phyloP scores from a whole-genome alignment of 2,888 invertebrate species.

The Leptarthrus brevirostris region DNA sequence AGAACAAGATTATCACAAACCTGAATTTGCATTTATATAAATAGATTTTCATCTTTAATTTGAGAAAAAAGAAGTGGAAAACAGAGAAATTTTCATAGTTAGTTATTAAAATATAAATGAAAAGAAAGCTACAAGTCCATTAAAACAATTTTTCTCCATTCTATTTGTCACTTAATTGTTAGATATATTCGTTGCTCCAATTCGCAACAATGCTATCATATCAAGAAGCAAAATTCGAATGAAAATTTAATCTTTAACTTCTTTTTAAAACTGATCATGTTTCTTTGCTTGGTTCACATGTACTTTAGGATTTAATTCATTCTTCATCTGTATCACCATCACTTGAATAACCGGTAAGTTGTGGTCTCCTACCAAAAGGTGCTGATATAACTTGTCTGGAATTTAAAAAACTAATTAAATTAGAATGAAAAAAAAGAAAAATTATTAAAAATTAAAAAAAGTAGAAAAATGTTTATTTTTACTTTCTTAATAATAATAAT shows the following conservation, averaged over 20 bases:
- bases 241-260: constrained; percentile 12
- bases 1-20: constrained; percentile 55
- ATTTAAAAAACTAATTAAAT: constrained; percentile 48
- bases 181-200: constrained; percentile 30
- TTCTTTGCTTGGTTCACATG: background rate
- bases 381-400: constrained; percentile 78
- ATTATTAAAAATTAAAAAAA: too few species aligned
- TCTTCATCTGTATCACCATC: constrained; percentile 93
- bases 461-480: too few species aligned
- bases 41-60: constrained; percentile 42
- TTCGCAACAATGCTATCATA: constrained; percentile 22
- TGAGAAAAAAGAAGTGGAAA: constrained; percentile 37
- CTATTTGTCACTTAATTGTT: constrained; percentile 20
- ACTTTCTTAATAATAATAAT: too few species aligned
- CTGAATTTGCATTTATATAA: constrained; percentile 52
- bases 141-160: constrained; percentile 32
- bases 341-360: constrained; percentile 74
- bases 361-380: constrained; percentile 73
- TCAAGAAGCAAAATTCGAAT: constrained; percentile 22
- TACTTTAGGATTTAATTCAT: constrained; percentile 66
- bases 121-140: constrained; percentile 35
- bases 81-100: constrained; percentile 23
- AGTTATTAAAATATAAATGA: constrained; percentile 40
- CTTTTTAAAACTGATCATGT: constrained; percentile 18
- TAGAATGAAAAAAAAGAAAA: too few species aligned